These are phyloP conservation scores for Cheilosia grossa DNA, from an alignment of 2,888 invertebrate species.

Conservation along the genomic window DNA sequence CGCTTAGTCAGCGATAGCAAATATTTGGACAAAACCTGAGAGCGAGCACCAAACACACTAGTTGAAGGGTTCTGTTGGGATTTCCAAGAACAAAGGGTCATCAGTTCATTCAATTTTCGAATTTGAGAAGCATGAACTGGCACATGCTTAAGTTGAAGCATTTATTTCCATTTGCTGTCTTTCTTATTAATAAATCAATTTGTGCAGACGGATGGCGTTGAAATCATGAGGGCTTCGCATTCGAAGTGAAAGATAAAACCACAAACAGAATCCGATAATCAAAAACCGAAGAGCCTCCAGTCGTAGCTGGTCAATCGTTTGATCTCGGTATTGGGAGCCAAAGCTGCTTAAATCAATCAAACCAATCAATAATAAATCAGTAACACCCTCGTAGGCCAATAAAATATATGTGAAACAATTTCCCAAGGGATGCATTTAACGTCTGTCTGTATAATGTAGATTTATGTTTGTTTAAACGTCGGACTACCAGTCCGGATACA, in stretches of 20 bases:
- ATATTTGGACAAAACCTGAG: slow-evolving; percentile 51
- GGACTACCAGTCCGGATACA: too few species aligned
- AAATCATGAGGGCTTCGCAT: not conserved
- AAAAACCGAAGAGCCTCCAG: not conserved
- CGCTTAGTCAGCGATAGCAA: slow-evolving; percentile 30
- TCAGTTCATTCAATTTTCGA: slow-evolving; percentile 26
- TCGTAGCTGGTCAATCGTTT: slow-evolving; percentile 30
- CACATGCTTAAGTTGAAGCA: not conserved
- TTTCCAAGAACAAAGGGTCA: slow-evolving; percentile 13
- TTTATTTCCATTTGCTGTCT: slow-evolving; percentile 14
- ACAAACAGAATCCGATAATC: slow-evolving; percentile 14
- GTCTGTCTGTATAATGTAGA: not conserved
- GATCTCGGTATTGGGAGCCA: slow-evolving; percentile 33
- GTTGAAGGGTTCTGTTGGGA: slow-evolving; percentile 24
- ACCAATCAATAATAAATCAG: slow-evolving; percentile 70
- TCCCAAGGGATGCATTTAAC: slow-evolving; percentile 61
- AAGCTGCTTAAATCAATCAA: slow-evolving; percentile 63
- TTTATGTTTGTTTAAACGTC: not conserved
- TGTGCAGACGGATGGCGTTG: too few species aligned
- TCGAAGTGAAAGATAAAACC: not conserved
- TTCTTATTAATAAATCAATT: not conserved
- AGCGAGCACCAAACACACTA: not conserved
- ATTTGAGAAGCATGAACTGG: slow-evolving; percentile 6
- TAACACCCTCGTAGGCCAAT: slow-evolving; percentile 53
- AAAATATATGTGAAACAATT: slow-evolving; percentile 62